phyloP scores from a whole-genome alignment of 1,140 invertebrate species.

The Pentalonia nigronervosa region DNA sequence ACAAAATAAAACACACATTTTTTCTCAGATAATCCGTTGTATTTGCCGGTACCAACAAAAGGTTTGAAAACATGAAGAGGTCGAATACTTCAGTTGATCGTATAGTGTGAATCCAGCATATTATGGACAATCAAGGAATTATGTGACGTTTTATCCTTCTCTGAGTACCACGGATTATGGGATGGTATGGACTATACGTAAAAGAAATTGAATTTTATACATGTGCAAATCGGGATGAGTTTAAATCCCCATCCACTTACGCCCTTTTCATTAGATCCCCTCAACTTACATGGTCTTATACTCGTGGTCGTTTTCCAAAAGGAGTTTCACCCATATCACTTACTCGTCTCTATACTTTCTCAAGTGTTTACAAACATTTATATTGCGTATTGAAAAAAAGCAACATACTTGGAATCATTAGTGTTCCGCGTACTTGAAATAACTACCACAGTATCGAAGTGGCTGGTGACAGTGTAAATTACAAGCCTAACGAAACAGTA shows the following conservation, averaged over 20 bases:
- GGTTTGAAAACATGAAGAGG: neutral
- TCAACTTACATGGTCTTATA: too few species aligned
- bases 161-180: neutral
- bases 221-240: neutral
- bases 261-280: neutral
- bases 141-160: neutral
- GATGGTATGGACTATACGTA: neutral
- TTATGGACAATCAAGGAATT: constrained; percentile 2
- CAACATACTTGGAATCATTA: neutral
- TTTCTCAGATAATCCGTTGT: neutral
- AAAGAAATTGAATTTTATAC: constrained; percentile 19
- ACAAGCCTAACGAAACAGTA: neutral
- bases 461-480: neutral
- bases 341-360: neutral
- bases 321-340: neutral
- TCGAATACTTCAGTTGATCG: neutral
- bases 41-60: neutral
- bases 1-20: too few species aligned
- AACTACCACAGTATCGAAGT: neutral
- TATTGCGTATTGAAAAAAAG: neutral
- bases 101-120: neutral
- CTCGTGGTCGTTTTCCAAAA: neutral
- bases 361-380: constrained; percentile 1
- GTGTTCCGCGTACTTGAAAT: neutral
- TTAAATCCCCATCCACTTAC: neutral